Evolutionary conservation across 2,888 invertebrate species (phyloP).

Genomic region (Urechis unicinctus): DNA sequence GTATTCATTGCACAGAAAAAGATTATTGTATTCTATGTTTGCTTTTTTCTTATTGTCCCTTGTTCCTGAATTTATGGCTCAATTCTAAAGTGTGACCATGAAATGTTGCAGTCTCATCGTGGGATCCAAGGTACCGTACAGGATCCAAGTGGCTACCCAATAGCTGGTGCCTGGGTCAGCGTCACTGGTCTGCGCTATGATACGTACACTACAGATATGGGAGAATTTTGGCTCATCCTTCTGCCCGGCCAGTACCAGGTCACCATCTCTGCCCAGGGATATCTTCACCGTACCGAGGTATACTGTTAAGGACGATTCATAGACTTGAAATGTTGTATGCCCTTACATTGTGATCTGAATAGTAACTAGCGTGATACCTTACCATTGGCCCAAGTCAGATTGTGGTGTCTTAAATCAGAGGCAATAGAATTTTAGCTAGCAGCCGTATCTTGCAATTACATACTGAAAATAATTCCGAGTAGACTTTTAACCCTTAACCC

Average conservation of each 20-base stretch:
- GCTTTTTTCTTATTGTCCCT: neutral
- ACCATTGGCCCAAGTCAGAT: too few relatives aligned
- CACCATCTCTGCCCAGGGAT: conserved; percentile 6
- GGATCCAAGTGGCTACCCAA: neutral
- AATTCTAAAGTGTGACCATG: neutral
- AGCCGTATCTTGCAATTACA: too few relatives aligned
- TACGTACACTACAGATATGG: neutral
- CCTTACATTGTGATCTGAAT: too few relatives aligned
- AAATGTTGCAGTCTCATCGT: conserved; percentile 6
- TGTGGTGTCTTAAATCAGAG: too few relatives aligned
- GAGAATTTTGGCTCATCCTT: conserved; percentile 7
- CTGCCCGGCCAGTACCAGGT: conserved; percentile 11
- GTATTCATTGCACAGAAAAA: neutral
- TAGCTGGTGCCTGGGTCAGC: conserved; percentile 3
- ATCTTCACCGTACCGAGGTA: conserved; percentile 6
- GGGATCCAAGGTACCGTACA: conserved; percentile 10
- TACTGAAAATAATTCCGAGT: too few relatives aligned
- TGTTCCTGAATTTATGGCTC: neutral
- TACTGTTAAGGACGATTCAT: too few relatives aligned
- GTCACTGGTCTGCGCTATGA: neutral
- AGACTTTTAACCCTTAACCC: too few relatives aligned
- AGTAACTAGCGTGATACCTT: too few relatives aligned
- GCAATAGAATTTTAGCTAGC: too few relatives aligned
- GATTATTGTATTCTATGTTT: neutral
- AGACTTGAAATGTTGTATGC: too few relatives aligned